A percentile compares a stretch with the other conserved stretches of the same genome.
Evolutionary conservation across 2,888 invertebrate species (phyloP).

Genomic region (Pasiphila rectangulata): DNA sequence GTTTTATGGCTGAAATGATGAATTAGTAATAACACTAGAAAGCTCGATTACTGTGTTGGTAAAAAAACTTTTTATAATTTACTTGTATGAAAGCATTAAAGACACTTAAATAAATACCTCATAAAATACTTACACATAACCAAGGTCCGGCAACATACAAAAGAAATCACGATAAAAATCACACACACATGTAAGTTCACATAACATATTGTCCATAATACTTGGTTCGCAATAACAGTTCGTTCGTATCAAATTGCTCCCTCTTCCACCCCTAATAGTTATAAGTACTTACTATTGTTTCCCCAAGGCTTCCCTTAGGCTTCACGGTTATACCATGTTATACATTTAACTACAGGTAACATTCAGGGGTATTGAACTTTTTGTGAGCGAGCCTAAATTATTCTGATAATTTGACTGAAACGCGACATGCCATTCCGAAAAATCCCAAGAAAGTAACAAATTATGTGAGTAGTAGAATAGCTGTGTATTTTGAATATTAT

Average conservation of each 20-base stretch:
- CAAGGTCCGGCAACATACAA: not conserved
- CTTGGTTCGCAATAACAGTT: not conserved
- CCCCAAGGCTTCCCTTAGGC: constrained; percentile 41
- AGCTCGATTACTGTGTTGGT: no score
- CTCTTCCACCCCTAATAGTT: constrained; percentile 40
- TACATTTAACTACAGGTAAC: constrained; percentile 28
- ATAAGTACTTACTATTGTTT: constrained; percentile 42
- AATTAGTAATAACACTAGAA: no score
- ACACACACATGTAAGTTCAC: no score
- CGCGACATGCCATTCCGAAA: constrained; percentile 21
- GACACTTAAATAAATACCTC: not conserved
- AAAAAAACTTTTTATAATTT: no score
- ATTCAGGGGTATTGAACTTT: constrained; percentile 31
- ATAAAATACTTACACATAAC: not conserved
- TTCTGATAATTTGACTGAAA: constrained; percentile 25
- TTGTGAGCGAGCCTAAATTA: constrained; percentile 32
- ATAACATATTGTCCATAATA: constrained; percentile 5
- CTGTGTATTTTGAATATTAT: no score
- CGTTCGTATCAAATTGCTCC: constrained; percentile 37
- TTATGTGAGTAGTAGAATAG: no score
- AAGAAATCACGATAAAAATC: constrained; percentile 9
- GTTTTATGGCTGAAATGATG: no score
- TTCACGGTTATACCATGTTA: constrained; percentile 38
- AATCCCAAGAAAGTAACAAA: not conserved
- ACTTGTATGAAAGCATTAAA: no score